phyloP scores from a whole-genome alignment of 2,113 vertebrate species.

The Planiliza haematocheilus region DNA sequence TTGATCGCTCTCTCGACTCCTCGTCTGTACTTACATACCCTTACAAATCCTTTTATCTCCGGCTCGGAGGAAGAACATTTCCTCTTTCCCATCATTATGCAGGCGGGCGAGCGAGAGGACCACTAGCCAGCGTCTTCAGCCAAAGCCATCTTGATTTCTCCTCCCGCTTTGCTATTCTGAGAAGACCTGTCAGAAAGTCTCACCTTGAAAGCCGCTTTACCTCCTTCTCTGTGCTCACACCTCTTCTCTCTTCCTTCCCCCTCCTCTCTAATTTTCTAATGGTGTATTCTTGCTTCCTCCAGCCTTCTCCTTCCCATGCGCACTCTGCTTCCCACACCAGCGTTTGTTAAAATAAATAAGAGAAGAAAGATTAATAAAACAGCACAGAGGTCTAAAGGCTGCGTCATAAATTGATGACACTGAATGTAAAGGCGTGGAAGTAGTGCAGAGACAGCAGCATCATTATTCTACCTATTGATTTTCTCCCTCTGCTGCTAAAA shows the following conservation, averaged over 20 bases:
- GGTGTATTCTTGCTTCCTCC: too few species aligned
- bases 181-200: slow-evolving; percentile 41
- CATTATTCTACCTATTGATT: slow-evolving; percentile 82
- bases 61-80: slow-evolving; percentile 79
- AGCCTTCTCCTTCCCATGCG: not conserved
- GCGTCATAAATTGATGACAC: slow-evolving; percentile 68
- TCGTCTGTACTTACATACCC: slow-evolving; percentile 84
- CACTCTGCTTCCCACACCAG: slow-evolving; percentile 2
- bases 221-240: slow-evolving; percentile 22
- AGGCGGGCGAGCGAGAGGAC: slow-evolving; percentile 53
- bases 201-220: slow-evolving; percentile 19
- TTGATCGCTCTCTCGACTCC: slow-evolving; percentile 82
- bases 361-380: slow-evolving; percentile 42
- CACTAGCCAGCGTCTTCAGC: slow-evolving; percentile 62
- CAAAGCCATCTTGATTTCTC: slow-evolving; percentile 45
- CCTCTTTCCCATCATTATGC: slow-evolving; percentile 77
- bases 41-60: slow-evolving; percentile 85
- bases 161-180: slow-evolving; percentile 4
- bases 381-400: slow-evolving; percentile 50
- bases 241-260: not conserved
- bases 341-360: slow-evolving; percentile 54
- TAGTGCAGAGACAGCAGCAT: slow-evolving; percentile 63
- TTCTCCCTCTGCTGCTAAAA: slow-evolving; percentile 53
- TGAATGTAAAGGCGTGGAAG: slow-evolving; percentile 62
- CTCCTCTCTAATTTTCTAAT: slow-evolving; percentile 43